Percentiles rank a stretch among this genome's conserved stretches.
phyloP scores from a whole-genome alignment of 92 coral and sea anemone genomes.

The Porites evermanni region DNA sequence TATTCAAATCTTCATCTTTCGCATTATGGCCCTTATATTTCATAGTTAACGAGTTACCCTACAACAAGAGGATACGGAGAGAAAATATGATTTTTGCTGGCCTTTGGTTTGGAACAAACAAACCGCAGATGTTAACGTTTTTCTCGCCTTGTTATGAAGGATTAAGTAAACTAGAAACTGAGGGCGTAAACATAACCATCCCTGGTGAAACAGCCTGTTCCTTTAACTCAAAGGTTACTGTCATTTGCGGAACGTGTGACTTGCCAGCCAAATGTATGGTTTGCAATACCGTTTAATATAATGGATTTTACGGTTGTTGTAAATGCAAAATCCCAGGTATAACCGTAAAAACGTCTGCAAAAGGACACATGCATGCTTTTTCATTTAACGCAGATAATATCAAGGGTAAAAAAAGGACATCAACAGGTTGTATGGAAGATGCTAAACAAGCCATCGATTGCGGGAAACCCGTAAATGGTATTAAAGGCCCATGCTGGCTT shows the following conservation, averaged over 20 bases:
- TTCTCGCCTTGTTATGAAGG: conserved; percentile 37
- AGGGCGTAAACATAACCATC: conserved; percentile 46
- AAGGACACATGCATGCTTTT: conserved; percentile 56
- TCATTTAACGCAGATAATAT: conserved; percentile 54
- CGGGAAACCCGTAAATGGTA: conserved; percentile 26
- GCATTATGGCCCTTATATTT: conserved; percentile 75
- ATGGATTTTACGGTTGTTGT: conserved; percentile 69
- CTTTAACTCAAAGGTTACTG: conserved; percentile 32
- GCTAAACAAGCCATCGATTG: conserved; percentile 33
- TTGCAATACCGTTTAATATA: conserved; percentile 62
- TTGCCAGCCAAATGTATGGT: conserved; percentile 61
- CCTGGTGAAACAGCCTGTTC: conserved; percentile 18
- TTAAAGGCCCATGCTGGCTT: conserved; percentile 53
- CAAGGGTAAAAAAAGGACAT: conserved; percentile 52
- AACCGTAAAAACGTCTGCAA: conserved; percentile 35
- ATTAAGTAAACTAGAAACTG: conserved; percentile 43
- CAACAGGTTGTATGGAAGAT: conserved; percentile 14
- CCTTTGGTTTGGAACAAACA: conserved; percentile 68
- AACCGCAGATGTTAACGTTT: conserved; percentile 44
- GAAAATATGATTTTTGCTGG: conserved; percentile 78
- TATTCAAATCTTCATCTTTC: conserved; percentile 71
- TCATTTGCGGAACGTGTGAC: conserved; percentile 56
- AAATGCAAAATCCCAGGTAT: conserved; percentile 63
- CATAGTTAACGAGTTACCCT: conserved; percentile 62
- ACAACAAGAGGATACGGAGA: conserved; percentile 45